These are phyloP conservation scores for Paracentrotus lividus DNA, from an alignment of 53 echinoderm and acorn worm species.

Conservation along the genomic window DNA sequence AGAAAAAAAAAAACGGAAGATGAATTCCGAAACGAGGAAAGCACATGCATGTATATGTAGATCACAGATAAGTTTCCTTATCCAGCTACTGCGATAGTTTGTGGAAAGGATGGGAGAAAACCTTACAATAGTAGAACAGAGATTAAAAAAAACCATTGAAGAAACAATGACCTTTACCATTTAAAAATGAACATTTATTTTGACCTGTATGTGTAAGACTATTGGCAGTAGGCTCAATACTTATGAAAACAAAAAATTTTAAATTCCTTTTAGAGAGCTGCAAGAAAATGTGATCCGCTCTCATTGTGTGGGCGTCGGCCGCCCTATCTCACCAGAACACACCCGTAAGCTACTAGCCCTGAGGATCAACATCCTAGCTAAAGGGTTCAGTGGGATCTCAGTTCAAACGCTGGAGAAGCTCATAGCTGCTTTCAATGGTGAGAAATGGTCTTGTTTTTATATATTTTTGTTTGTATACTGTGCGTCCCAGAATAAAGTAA, in stretches of 20 bases:
- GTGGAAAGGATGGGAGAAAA: neutral
- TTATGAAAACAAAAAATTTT: neutral
- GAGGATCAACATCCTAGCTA: conserved; percentile 91
- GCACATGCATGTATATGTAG: neutral
- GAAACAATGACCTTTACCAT: neutral
- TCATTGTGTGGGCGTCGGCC: conserved; percentile 93
- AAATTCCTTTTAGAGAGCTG: conserved; percentile 79
- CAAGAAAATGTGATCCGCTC: conserved; percentile 97
- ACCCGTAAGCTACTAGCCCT: conserved; percentile 89
- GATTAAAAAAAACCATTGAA: neutral
- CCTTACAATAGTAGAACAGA: neutral
- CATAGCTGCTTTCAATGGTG: conserved; percentile 96
- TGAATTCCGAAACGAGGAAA: neutral
- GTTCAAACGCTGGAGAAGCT: conserved; percentile 77
- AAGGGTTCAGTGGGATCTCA: conserved; percentile 95
- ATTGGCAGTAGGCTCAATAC: no score
- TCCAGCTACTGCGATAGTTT: neutral
- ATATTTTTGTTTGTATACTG: no score
- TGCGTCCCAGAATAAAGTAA: no score
- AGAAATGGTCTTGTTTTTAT: no score
- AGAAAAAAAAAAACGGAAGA: neutral
- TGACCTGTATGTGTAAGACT: neutral
- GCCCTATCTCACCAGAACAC: conserved; percentile 86
- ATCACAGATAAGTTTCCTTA: neutral
- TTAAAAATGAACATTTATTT: neutral